Evolutionary conservation across 2,113 vertebrate species (phyloP).

Genomic region (Nipponia nippon): DNA sequence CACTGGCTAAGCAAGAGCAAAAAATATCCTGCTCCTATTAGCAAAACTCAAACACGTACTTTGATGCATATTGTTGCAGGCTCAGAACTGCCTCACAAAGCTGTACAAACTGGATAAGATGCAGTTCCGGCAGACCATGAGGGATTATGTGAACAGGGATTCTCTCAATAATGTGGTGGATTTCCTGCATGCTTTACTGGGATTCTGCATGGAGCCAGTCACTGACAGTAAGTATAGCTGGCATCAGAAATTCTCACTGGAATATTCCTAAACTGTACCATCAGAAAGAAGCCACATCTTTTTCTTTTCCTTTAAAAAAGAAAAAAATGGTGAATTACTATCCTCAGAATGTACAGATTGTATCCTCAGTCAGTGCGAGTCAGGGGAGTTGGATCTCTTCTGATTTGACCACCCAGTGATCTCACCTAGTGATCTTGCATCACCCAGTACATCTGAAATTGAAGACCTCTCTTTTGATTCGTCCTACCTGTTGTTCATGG

Average conservation of each 20-base stretch:
- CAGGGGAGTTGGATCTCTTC: neutral
- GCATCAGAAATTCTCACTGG: neutral
- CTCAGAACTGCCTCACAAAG: slow-evolving; percentile 94
- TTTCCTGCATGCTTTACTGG: slow-evolving; percentile 97
- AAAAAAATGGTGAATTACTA: neutral
- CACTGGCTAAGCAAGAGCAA: neutral
- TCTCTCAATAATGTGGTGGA: slow-evolving; percentile 99
- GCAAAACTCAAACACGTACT: neutral
- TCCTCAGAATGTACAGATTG: neutral
- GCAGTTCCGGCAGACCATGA: slow-evolving; percentile 96
- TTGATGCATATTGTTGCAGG: slow-evolving; percentile 74
- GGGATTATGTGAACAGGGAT: slow-evolving; percentile 97
- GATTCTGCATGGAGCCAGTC: slow-evolving; percentile 99
- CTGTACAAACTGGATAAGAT: slow-evolving; percentile 97
- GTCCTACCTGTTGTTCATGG: neutral
- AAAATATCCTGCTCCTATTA: neutral
- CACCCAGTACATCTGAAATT: neutral
- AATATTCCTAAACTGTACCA: neutral
- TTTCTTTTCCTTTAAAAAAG: neutral
- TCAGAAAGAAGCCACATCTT: neutral
- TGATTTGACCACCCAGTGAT: neutral
- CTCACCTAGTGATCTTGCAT: neutral
- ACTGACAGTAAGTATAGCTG: slow-evolving; percentile 91
- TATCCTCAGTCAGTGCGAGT: neutral
- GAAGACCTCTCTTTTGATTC: neutral